Evolutionary conservation across 2,888 invertebrate genomes (phyloP).

Genomic region (Cantharis rustica): DNA sequence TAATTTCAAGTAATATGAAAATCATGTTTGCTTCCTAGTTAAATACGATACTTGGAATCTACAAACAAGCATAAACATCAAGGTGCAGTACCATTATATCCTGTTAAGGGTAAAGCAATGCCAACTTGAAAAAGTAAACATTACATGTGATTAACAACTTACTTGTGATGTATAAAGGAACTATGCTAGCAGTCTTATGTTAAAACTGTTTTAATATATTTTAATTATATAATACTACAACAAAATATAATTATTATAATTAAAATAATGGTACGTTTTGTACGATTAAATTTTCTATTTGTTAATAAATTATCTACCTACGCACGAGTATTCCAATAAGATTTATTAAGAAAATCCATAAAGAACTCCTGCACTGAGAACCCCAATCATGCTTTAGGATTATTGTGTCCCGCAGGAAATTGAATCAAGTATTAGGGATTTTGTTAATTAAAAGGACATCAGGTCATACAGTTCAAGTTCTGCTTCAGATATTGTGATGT

Average conservation of each 20-base stretch:
- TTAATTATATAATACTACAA: neutral
- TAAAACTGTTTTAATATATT: neutral
- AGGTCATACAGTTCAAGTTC: neutral
- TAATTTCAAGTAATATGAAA: slow-evolving; percentile 5
- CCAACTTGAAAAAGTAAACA: slow-evolving; percentile 6
- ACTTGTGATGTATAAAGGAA: slow-evolving; percentile 9
- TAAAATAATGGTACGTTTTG: neutral
- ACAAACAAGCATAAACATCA: slow-evolving; percentile 9
- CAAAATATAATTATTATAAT: neutral
- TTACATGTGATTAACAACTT: slow-evolving; percentile 14
- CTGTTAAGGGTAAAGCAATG: slow-evolving; percentile 6
- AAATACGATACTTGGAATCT: neutral
- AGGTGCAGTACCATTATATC: slow-evolving; percentile 9
- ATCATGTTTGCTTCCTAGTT: neutral
- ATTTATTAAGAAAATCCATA: neutral
- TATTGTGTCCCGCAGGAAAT: neutral
- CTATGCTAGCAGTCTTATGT: neutral
- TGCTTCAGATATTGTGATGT: neutral
- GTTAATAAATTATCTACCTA: neutral
- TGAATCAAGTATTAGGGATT: neutral
- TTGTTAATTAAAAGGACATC: neutral
- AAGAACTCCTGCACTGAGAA: neutral
- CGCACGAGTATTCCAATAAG: neutral
- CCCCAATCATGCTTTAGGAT: neutral
- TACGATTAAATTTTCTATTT: neutral